Conservation (phyloP, 1,140 invertebrate genomes). For the Pemphigus obesinymphae region DNA sequence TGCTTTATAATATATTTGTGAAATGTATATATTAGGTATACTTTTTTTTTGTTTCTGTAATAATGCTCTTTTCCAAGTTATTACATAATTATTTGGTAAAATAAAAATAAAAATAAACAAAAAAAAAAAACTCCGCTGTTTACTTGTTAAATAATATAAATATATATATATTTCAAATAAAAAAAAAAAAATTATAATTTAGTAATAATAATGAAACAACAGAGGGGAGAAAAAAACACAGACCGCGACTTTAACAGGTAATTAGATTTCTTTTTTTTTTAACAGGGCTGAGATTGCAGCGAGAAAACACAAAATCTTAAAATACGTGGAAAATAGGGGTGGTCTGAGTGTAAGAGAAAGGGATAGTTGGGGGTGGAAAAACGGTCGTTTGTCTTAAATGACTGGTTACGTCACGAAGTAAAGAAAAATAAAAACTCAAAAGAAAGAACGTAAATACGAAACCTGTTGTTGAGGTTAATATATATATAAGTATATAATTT, state of each 20-base stretch:
- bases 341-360: no score
- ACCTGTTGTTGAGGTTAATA: neutral
- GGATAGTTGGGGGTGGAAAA: neutral
- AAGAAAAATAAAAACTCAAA: neutral
- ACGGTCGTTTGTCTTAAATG: constrained; percentile 34
- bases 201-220: neutral
- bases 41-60: constrained; percentile 13
- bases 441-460: neutral
- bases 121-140: neutral
- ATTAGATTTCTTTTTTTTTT: constrained; percentile 29
- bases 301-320: neutral
- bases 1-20: neutral
- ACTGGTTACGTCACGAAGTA: constrained; percentile 12
- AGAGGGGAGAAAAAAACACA: neutral
- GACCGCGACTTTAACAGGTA: constrained; percentile 35
- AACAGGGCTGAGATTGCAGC: neutral
- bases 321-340: neutral
- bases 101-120: constrained; percentile 14
- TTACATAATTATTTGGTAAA: constrained; percentile 34
- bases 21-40: neutral
- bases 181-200: constrained; percentile 21
- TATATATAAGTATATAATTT: neutral
- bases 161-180: neutral
- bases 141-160: constrained; percentile 23
- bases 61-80: constrained; percentile 26